Evolutionary conservation across 2,888 invertebrate species (phyloP).

Genomic region (Bellardia bayeri): DNA sequence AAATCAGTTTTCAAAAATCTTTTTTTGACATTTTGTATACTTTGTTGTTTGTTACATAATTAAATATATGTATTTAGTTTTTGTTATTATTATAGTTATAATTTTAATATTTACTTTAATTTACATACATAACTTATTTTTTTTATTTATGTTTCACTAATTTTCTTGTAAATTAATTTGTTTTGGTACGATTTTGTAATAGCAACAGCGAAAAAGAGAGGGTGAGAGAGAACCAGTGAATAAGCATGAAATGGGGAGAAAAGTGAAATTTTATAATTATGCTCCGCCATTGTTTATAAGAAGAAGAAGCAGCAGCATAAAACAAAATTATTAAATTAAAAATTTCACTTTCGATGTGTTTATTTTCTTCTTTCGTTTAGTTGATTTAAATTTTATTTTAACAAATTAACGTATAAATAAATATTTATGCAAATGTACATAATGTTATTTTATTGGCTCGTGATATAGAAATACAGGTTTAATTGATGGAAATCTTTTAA

Average conservation of each 20-base stretch:
- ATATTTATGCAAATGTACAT: constrained; percentile 40
- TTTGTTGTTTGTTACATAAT: constrained; percentile 11
- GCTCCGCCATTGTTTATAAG: neutral
- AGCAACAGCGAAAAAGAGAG: neutral
- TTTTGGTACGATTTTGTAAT: neutral
- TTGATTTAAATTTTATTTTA: neutral
- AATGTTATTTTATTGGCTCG: neutral
- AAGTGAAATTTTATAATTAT: constrained; percentile 38
- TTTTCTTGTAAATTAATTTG: constrained; percentile 9
- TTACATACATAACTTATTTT: neutral
- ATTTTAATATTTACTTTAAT: constrained; percentile 1
- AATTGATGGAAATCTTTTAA: no score
- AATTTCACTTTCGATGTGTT: constrained; percentile 53
- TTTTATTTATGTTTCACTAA: neutral
- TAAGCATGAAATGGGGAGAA: neutral
- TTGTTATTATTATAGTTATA: neutral
- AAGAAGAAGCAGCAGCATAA: neutral
- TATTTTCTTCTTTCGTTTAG: no score
- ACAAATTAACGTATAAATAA: neutral
- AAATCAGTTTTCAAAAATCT: constrained; percentile 17
- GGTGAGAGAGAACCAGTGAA: neutral
- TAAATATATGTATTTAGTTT: neutral
- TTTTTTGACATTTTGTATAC: neutral
- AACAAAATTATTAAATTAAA: constrained; percentile 9
- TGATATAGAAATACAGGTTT: neutral